Evolutionary conservation across 1,140 invertebrate genomes (phyloP), one percentile per base, ranked within the genome.

Genomic region (Hylaeus volcanicus): DNA sequence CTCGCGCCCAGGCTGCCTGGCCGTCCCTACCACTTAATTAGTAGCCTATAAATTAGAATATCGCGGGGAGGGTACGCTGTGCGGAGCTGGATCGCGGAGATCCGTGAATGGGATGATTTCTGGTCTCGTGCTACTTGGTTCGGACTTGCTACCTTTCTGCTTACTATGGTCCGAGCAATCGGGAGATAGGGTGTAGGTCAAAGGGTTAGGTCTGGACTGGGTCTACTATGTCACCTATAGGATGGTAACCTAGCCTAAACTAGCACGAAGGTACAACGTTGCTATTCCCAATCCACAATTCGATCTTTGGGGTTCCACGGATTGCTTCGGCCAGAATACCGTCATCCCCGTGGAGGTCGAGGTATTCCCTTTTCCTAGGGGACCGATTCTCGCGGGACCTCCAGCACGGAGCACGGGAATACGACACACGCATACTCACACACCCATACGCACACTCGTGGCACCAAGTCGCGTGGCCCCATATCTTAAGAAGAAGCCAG

Each of bases 401-500:
- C 76, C 76, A 56, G 11, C 76, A 63, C 66, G 53, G 55, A 58
- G 64, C 26, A 26, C 65, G 4, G 55, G 14, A 1, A 43, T 9
- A 26, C 26, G 66, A 15, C 1, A 11, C 14, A 11, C 56, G 43
- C 26, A 45, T 65, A 61, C 45, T 70, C 73, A 61, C 81, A 87
- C 81, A 84, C 86, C 70, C 74, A 81, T 81, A 75, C 86, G 81
- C 71, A 83, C 83, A 84, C 79, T 71, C 80, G 84, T 86, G 88
- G 81, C 85, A 86, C 85, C 87, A 85, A 92, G 91, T 92, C 91
- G 92, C 91, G 90, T 92, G 91, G 92, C 91, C 88, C 88, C 89
- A 91, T 93, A 92, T 92, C 89, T 92, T 90, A 88, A 83, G 80
- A 84, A 83, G 69, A 90, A 89, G 83, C 91, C 90, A 86, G 82